A percentile compares a stretch with the other conserved stretches of the same genome.
Conservation (phyloP, 2,797 vertebrate species). For the Coreius guichenoti region DNA sequence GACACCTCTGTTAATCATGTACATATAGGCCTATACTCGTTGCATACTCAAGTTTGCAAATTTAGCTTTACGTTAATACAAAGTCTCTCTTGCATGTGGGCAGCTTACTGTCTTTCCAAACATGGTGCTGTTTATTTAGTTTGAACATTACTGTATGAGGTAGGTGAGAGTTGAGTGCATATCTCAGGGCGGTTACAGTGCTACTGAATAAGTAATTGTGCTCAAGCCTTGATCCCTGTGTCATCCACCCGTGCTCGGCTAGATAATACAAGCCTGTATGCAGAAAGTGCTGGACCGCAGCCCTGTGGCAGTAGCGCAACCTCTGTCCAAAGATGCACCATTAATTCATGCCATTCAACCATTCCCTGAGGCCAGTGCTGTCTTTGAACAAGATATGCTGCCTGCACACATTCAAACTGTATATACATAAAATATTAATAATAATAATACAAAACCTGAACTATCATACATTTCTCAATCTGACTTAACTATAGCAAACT, state of each 20-base stretch:
- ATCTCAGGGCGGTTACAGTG: conserved; percentile 28
- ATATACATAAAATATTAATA: background rate
- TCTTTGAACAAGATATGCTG: conserved; percentile 31
- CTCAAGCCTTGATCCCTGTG: conserved; percentile 39
- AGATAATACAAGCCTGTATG: conserved; percentile 37
- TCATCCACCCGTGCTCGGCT: conserved; percentile 25
- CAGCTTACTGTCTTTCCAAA: background rate
- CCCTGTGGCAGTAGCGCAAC: conserved; percentile 27
- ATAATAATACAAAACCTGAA: background rate
- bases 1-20: too few species aligned
- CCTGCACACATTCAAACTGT: background rate
- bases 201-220: conserved; percentile 51
- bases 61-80: background rate
- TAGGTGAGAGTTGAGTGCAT: conserved; percentile 28
- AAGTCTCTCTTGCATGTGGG: background rate
- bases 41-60: background rate
- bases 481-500: background rate
- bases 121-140: conserved; percentile 6
- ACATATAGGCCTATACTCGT: background rate
- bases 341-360: conserved; percentile 48
- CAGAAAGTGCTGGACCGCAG: conserved; percentile 23
- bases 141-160: conserved; percentile 5
- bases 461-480: background rate
- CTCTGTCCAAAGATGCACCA: conserved; percentile 41
- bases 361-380: conserved; percentile 17